A percentile compares a stretch with the other conserved stretches of the same genome.
These are phyloP conservation scores for Hymenopus coronatus DNA, from an alignment of 2,888 invertebrate species.

Conservation along the genomic window DNA sequence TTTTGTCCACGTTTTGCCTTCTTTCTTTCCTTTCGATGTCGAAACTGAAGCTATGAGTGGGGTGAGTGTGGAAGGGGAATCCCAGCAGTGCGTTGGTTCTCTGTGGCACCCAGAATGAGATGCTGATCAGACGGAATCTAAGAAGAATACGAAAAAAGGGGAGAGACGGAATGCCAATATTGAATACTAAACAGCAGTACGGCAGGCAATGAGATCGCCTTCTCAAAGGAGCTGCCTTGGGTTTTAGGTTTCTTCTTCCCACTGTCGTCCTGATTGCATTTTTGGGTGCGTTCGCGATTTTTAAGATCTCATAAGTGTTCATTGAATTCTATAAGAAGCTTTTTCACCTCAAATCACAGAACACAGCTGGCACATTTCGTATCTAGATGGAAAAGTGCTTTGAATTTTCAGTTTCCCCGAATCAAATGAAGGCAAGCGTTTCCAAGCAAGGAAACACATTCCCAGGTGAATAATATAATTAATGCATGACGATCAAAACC, in stretches of 20 bases:
- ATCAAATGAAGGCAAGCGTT: no score
- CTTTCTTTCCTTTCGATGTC: background rate
- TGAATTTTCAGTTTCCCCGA: no score
- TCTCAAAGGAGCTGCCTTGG: constrained; percentile 26
- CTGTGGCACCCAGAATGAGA: constrained; percentile 30
- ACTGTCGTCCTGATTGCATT: background rate
- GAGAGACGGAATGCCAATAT: constrained; percentile 32
- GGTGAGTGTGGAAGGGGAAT: constrained; percentile 8
- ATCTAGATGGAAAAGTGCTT: no score
- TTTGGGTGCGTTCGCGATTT: background rate
- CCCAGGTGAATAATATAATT: no score
- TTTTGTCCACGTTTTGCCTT: constrained; percentile 11
- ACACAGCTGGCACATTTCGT: background rate
- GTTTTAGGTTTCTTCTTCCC: constrained; percentile 23
- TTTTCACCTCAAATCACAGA: background rate
- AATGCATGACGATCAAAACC: no score
- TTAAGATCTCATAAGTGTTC: background rate
- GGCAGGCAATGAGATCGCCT: constrained; percentile 28
- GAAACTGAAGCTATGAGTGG: background rate
- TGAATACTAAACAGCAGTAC: constrained; percentile 33
- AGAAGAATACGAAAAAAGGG: constrained; percentile 30
- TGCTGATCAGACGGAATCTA: constrained; percentile 33
- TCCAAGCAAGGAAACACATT: no score
- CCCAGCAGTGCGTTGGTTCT: constrained; percentile 6
- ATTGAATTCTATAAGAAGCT: background rate